Base-by-base conservation (phyloP, 2,113 vertebrate species). In the Arizona elegans region DNA sequence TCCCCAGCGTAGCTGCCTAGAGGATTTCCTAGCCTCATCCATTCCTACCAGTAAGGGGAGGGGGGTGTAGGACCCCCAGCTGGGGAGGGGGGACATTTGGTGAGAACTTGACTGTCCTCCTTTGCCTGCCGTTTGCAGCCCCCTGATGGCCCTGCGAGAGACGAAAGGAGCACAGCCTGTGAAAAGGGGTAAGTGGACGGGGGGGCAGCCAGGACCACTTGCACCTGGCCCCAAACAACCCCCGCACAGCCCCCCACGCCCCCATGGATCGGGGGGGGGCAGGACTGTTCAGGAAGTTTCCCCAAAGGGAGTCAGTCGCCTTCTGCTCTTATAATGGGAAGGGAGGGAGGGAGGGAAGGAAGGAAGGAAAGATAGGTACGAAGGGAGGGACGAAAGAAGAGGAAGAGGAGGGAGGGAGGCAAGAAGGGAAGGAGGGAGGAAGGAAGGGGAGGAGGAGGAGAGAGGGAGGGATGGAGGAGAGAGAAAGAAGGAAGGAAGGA, bases 101-200 rank as follows among this genome's bases (percentile, higher is more conserved):
- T n/a, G 17, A 75, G 17, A 38, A n/a, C 70, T 19, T 75, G 13
- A 9, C 21, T 3, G 11, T 21, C n/a, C 38, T 21, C 3, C 10
- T 50, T 24, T 11, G 43, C 23, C 43, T n/a, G 65, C 65, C 65
- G 0, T 33, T 33, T 56, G 2, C 93, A 97, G 96, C 70, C 95
- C 95, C 0, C 90, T 96, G 19, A 9, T 3, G 0, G 86, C 13
- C 0, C 89, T 97, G 92, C 89, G 91, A 53, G 93, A 95, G 92
- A 95, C 94, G 94, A 96, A 93, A 43, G 94, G 87, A 47, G 3
- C 52, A 0, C 88, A 65, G 3, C 11, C 19, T 29, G 2, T 1
- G 5, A 93, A 50, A 81, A 6, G 0, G 2, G 2, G 94, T 94
- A 55, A 96, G 95, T 91, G 0, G 38, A 33, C 6, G 5, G 0